Conservation (phyloP, 2,888 invertebrate species). For the Lasioglossum calceatum region DNA sequence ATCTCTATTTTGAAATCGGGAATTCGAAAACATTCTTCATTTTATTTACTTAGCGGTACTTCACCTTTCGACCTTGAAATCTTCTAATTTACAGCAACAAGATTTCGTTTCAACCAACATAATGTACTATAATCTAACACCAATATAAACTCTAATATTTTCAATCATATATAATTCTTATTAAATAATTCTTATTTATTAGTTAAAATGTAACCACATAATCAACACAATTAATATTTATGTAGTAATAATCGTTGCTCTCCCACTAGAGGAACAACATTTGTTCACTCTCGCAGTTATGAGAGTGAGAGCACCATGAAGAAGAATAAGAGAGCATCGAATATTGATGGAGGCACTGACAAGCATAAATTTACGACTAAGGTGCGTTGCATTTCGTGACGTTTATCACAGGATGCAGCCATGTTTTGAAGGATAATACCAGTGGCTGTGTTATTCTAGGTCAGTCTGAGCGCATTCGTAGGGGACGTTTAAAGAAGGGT, state of each 20-base stretch:
- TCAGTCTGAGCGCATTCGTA: constrained; percentile 27
- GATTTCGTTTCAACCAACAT: too few species aligned
- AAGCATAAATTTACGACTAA: constrained; percentile 55
- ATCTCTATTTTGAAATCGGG: not conserved
- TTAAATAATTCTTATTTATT: too few species aligned
- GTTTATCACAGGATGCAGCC: constrained; percentile 47
- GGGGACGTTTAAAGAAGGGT: constrained; percentile 33
- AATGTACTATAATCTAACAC: too few species aligned
- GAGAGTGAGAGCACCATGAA: not conserved
- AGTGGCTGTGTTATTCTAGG: constrained; percentile 49
- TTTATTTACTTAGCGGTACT: not conserved
- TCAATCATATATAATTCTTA: too few species aligned
- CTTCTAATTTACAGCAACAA: too few species aligned
- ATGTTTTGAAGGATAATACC: constrained; percentile 56
- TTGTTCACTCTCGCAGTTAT: not conserved
- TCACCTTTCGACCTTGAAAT: too few species aligned
- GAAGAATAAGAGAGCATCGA: not conserved
- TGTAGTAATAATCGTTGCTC: too few species aligned
- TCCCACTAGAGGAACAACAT: too few species aligned
- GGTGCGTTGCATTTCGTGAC: constrained; percentile 26
- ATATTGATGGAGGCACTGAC: constrained; percentile 52
- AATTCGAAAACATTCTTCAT: not conserved
- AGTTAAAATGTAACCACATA: too few species aligned
- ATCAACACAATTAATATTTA: too few species aligned
- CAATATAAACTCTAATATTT: too few species aligned